phyloP scores from a whole-genome alignment of 2,888 invertebrate genomes.

The Mamestra brassicae region DNA sequence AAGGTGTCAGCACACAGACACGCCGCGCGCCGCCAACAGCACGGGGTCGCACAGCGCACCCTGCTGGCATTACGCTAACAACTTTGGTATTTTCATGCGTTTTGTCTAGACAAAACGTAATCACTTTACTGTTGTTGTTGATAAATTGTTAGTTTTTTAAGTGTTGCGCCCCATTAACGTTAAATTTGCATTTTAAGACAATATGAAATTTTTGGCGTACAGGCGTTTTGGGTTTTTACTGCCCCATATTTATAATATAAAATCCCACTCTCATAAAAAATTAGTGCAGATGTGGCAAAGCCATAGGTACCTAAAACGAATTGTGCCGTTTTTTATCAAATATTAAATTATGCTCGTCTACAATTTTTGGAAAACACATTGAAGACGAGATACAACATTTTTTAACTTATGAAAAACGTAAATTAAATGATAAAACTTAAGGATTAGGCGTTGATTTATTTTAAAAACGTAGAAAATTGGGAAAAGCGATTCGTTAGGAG shows the following conservation, averaged over 20 bases:
- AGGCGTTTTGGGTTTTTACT: constrained; percentile 85
- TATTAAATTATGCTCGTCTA: constrained; percentile 62
- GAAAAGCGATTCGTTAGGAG: constrained; percentile 70
- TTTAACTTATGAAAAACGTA: constrained; percentile 74
- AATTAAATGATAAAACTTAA: constrained; percentile 70
- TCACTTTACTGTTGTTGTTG: constrained; percentile 84
- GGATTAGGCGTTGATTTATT: constrained; percentile 73
- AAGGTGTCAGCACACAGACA: constrained; percentile 26
- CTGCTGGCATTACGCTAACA: constrained; percentile 38
- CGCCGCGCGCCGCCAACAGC: constrained; percentile 1
- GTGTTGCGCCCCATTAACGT: constrained; percentile 84
- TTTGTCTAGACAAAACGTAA: constrained; percentile 65
- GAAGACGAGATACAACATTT: constrained; percentile 67
- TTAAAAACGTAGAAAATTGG: constrained; percentile 69
- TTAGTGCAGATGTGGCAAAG: constrained; percentile 71
- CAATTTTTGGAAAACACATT: constrained; percentile 63
- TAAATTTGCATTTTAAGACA: constrained; percentile 85
- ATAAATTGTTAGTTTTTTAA: constrained; percentile 84
- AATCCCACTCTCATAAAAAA: constrained; percentile 54
- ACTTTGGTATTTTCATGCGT: constrained; percentile 58
- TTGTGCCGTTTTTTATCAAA: constrained; percentile 66
- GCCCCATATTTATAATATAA: constrained; percentile 77
- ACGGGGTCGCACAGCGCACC: constrained; percentile 23
- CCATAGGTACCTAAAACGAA: constrained; percentile 63
- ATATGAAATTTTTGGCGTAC: constrained; percentile 81